Evolutionary conservation across 2,797 vertebrate genomes (phyloP), one percentile per base, ranked within the genome.

Genomic region (Tangara arthus): DNA sequence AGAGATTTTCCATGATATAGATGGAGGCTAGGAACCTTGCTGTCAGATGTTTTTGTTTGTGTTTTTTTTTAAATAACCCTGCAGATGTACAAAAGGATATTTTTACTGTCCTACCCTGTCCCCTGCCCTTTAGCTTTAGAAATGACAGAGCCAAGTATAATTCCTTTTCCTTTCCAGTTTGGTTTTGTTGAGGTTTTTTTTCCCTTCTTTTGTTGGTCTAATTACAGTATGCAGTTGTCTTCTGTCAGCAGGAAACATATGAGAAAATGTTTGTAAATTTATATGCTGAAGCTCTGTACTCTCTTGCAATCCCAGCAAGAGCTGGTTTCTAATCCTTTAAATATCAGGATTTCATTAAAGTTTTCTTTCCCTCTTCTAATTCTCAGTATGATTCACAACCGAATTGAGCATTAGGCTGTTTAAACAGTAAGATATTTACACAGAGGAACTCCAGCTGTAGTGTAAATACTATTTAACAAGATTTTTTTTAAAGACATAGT

Each of bases 381-480:
- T 94, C 63, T 87, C 49, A 12, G 23, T 83, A 76, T 93, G 92
- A 93, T 92, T 83, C 89, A 92, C 70, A 90, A 89, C 55, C 35
- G 89, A 95, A 87, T 65, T n/a, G 65, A 85, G 39, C n/a, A 91
- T 91, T 92, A 71, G 30, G 9, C 57, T 88, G 49, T 90, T 95
- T 89, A 95, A 96, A 87, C 73, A 95, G 60, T 59, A 84, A 94
- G 83, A 66, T 37, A 70, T 91, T 95, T 95, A 73, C 35, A 81
- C 42, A 91, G 73, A 88, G 69, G 75, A 93, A n/a, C 73, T 89
- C 68, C 82, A 93, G 86, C 91, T 92, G 90, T 55, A 92, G 75
- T 50, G 87, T 92, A 92, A 95, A 91, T 94, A 89, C 23, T 81
- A 52, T 89, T 96, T 94, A 83, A 94, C 41, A 95, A 69, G 50